Conservation (phyloP, 2,113 vertebrate genomes). For the Eupsittula cactorum region DNA sequence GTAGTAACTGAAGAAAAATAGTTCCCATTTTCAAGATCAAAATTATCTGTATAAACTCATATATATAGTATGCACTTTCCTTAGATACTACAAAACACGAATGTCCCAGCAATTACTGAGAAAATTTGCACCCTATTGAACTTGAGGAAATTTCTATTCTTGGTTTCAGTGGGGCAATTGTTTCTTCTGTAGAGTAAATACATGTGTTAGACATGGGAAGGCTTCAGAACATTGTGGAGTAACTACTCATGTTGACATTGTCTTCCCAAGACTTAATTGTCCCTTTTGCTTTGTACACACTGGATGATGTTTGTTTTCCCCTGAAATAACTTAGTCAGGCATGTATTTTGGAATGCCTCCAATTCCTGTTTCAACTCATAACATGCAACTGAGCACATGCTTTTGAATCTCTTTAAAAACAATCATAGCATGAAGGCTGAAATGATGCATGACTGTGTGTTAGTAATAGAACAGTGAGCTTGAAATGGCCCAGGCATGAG, state of each 20-base stretch:
- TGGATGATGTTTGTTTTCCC: not conserved
- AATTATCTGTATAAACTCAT: not conserved
- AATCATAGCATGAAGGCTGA: not conserved
- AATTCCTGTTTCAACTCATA: not conserved
- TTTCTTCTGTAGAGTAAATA: not conserved
- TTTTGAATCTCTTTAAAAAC: not conserved
- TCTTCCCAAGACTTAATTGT: not conserved
- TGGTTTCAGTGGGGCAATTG: no score
- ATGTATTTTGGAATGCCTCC: not conserved
- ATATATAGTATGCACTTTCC: rapidly evolving
- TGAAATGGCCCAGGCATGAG: not conserved
- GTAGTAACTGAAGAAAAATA: not conserved
- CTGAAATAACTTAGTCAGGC: not conserved
- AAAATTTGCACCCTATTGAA: rapidly evolving
- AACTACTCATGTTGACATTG: rapidly evolving
- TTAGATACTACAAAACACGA: no score
- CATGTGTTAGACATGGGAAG: not conserved
- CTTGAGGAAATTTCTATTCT: rapidly evolving
- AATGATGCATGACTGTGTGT: rapidly evolving
- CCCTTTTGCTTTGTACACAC: not conserved
- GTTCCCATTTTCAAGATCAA: not conserved
- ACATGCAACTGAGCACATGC: not conserved
- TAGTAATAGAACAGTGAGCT: not conserved
- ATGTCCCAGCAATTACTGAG: not conserved
- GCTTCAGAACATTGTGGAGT: not conserved